Evolutionary conservation across 2,888 invertebrate species (phyloP), one percentile per base, ranked within the genome.

Genomic region (Apamea anceps): DNA sequence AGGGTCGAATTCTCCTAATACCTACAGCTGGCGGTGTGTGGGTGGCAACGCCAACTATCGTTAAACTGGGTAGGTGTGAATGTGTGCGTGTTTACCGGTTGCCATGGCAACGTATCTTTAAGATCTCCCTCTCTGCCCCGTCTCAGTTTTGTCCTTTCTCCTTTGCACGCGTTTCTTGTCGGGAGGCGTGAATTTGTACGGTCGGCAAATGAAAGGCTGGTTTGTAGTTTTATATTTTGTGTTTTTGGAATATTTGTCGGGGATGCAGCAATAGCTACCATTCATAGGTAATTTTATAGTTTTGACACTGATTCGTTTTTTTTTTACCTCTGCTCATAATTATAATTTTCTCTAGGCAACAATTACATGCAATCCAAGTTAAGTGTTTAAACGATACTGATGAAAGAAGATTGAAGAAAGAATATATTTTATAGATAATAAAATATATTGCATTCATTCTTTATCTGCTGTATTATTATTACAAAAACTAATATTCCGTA

Each of bases 71-170:
- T 72, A 82, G 87, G 87, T 68, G 84, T 82, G 81, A 72, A 86
- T 81, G 83, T 91, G 95, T 94, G 96, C 94, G 96, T 88, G 95
- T 92, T 92, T 92, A 93, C 93, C 93, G 92, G 96, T 96, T 95
- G 95, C 94, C 93, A 97, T 96, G 95, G 93, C 90, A 91, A 96
- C 96, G 96, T 96, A 97, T 97, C 97, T 97, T 97, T 93, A 97
- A 97, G 97, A 96, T 97, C 96, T 96, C 96, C 96, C 96, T 94
- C 95, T 94, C 93, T 93, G 92, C 91, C 95, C 94, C 95, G 96
- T 96, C 96, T 96, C 96, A 96, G 95, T 95, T 96, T 96, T 95
- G 95, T 95, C 96, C 96, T 96, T 96, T 96, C 96, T 96, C 96
- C 95, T 96, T 96, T 96, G 95, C 96, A 93, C 96, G 95, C 94